Evolutionary conservation across 2,888 invertebrate species (phyloP).

Genomic region (Macrosiphum euphorbiae): DNA sequence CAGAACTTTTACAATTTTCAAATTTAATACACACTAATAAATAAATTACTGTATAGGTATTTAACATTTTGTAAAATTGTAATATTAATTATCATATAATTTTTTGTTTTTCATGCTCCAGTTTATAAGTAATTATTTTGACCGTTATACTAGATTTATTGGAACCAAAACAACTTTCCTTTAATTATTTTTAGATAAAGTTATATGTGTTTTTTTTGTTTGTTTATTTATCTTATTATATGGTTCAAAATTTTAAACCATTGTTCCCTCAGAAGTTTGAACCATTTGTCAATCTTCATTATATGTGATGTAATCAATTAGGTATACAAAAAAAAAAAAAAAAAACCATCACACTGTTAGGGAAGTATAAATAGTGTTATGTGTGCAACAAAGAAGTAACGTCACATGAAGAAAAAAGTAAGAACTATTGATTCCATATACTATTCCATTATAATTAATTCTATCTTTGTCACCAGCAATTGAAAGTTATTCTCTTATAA

Average conservation of each 20-base stretch:
- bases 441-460: background rate
- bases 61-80: background rate
- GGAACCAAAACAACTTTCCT: background rate
- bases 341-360: background rate
- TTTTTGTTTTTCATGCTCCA: background rate
- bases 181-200: background rate
- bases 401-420: background rate
- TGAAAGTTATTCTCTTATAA: background rate
- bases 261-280: background rate
- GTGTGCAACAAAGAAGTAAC: background rate
- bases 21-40: background rate
- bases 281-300: background rate
- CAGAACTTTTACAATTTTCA: background rate
- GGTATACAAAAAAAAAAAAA: background rate
- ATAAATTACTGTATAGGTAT: background rate
- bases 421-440: background rate
- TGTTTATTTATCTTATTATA: background rate
- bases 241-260: background rate
- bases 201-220: background rate
- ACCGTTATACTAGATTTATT: background rate
- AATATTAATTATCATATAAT: background rate
- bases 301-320: constrained; percentile 36
- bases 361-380: background rate
- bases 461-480: background rate
- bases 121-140: background rate